phyloP scores from a whole-genome alignment of 2,797 vertebrate species.

The Ispidina picta region DNA sequence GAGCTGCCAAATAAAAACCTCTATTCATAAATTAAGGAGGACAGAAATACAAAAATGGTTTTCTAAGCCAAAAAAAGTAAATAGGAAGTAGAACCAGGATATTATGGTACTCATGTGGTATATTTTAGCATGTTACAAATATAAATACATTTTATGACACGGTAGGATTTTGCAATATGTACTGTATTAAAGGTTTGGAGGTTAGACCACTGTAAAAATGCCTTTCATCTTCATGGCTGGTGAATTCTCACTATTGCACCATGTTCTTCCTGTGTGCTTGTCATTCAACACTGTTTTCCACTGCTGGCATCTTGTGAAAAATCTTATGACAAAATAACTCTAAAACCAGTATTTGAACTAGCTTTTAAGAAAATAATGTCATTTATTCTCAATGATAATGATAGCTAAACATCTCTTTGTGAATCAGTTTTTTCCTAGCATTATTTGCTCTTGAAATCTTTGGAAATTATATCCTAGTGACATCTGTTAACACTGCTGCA shows the following conservation, averaged over 20 bases:
- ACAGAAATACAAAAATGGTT: not conserved
- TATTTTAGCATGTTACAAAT: not conserved
- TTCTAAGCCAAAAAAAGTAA: not conserved
- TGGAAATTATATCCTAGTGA: conserved; percentile 43
- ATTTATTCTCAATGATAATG: conserved; percentile 10
- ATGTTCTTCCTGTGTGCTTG: not conserved
- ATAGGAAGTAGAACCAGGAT: not conserved
- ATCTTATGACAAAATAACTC: not conserved
- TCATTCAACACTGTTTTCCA: not conserved
- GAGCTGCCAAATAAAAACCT: not conserved
- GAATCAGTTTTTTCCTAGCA: not conserved
- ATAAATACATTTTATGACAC: not conserved
- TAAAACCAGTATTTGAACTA: not conserved
- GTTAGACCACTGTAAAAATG: not conserved
- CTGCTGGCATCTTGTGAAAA: not conserved
- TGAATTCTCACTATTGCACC: not conserved
- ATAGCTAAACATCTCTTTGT: conserved; percentile 28
- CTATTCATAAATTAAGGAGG: not conserved
- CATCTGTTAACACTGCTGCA: conserved; percentile 56
- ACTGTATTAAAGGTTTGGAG: not conserved
- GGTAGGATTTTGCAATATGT: not conserved
- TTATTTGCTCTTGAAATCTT: conserved; percentile 50
- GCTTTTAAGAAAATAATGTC: conserved; percentile 3
- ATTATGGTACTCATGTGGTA: not conserved
- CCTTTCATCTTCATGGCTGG: not conserved